phyloP scores from a whole-genome alignment of 2,888 invertebrate genomes.

The Platycnemis pennipes region DNA sequence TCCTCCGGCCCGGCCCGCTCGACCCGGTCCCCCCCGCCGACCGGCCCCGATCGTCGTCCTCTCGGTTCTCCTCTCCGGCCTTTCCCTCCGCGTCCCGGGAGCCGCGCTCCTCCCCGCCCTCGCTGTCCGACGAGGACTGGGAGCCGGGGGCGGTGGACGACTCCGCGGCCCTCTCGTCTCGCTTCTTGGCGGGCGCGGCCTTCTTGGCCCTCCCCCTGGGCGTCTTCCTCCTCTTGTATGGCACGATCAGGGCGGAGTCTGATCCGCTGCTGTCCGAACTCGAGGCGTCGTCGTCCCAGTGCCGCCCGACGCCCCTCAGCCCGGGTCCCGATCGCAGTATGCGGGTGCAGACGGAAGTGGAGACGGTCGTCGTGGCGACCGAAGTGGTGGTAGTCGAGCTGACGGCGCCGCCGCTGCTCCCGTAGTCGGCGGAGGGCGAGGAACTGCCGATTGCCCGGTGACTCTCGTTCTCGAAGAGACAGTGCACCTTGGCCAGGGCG shows the following conservation, averaged over 20 bases:
- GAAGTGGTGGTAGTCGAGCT: conserved; percentile 46
- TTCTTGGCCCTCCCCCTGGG: conserved; percentile 70
- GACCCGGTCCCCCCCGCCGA: conserved; percentile 76
- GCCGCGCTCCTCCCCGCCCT: conserved; percentile 69
- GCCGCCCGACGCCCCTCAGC: conserved; percentile 69
- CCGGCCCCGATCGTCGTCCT: conserved; percentile 72
- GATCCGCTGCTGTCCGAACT: conserved; percentile 58
- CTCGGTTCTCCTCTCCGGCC: conserved; percentile 72
- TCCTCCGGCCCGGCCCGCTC: conserved; percentile 79
- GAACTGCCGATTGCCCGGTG: conserved; percentile 77
- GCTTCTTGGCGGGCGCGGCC: conserved; percentile 45
- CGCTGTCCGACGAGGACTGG: conserved; percentile 72
- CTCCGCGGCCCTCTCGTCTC: conserved; percentile 73
- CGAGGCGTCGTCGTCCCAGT: conserved; percentile 70
- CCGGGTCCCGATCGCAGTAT: conserved; percentile 70
- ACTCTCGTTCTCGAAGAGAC: conserved; percentile 93
- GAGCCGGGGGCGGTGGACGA: conserved; percentile 64
- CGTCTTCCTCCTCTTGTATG: conserved; percentile 68
- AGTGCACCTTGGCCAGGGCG: conserved; percentile 94
- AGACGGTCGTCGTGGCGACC: conserved; percentile 49
- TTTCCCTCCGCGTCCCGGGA: conserved; percentile 76
- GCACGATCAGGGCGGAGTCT: conserved; percentile 64
- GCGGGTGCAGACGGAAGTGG: conserved; percentile 59
- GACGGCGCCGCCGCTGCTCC: not conserved
- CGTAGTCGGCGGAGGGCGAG: not conserved